These are phyloP conservation scores for Mesoclemmys tuberculata DNA, from an alignment of 2,113 vertebrate species.

Conservation along the genomic window DNA sequence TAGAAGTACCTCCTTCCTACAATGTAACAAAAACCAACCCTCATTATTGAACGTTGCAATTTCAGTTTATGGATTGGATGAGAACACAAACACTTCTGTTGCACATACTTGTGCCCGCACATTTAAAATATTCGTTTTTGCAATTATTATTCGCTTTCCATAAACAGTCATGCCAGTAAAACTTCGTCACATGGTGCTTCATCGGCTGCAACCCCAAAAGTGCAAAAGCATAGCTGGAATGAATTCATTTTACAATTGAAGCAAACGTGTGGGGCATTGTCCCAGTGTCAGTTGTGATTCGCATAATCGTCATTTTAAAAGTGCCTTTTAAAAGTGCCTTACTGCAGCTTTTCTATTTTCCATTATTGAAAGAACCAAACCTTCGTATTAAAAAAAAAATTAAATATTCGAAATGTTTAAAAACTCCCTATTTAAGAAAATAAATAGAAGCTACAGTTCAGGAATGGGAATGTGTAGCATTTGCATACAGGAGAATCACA, in stretches of 20 bases:
- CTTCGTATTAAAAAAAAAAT: background rate
- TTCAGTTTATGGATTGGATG: background rate
- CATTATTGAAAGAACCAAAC: background rate
- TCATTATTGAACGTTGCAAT: background rate
- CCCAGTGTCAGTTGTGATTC: background rate
- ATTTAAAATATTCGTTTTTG: background rate
- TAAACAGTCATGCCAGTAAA: background rate
- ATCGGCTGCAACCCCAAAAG: background rate
- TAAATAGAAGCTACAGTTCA: background rate
- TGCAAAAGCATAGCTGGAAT: background rate
- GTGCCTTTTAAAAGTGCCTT: too few species aligned
- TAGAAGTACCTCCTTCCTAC: background rate
- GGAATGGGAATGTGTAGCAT: background rate
- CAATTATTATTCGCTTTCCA: background rate
- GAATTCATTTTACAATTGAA: background rate
- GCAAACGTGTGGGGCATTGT: background rate
- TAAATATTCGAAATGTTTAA: background rate
- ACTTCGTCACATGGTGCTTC: background rate
- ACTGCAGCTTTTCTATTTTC: background rate
- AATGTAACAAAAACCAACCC: background rate
- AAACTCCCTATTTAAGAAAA: background rate
- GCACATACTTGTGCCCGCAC: background rate
- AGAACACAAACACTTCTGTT: background rate
- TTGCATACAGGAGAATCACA: background rate
- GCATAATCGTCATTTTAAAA: background rate